Evolutionary conservation across 2,797 vertebrate genomes (phyloP).

Genomic region (Nannoperca obscura): DNA sequence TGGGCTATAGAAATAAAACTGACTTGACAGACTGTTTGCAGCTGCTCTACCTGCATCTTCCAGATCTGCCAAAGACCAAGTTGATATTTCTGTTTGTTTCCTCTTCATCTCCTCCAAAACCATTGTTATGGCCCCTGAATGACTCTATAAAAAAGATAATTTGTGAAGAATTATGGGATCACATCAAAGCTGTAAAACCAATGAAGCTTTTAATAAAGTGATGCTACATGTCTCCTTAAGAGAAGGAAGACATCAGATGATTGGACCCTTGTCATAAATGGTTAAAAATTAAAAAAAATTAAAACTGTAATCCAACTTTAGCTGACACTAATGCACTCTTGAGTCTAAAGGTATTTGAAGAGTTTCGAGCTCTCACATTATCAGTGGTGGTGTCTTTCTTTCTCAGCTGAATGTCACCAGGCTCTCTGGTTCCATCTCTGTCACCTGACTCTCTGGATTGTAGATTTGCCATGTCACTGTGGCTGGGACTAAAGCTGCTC

Average conservation of each 20-base stretch:
- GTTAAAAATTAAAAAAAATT: too few species aligned
- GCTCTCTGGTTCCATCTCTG: constrained; percentile 17
- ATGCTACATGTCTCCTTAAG: background rate
- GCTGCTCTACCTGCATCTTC: constrained; percentile 83
- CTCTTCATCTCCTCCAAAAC: constrained; percentile 78
- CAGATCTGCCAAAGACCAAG: constrained; percentile 76
- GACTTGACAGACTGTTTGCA: background rate
- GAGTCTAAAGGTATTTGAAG: background rate
- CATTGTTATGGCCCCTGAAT: constrained; percentile 62
- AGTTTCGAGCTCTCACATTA: constrained; percentile 41
- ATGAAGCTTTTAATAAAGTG: background rate
- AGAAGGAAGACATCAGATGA: background rate
- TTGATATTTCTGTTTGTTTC: constrained; percentile 82
- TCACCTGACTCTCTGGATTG: constrained; percentile 28
- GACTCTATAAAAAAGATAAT: constrained; percentile 25
- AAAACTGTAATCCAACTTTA: background rate
- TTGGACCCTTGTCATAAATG: background rate
- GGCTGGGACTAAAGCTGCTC: constrained; percentile 1
- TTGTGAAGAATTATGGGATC: background rate
- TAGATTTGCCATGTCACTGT: background rate
- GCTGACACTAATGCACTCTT: background rate
- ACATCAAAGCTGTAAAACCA: background rate
- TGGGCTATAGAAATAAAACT: background rate
- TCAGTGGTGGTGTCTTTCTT: constrained; percentile 19
- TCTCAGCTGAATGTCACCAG: constrained; percentile 41